These are phyloP conservation scores for Butorides virescens DNA, from an alignment of 2,113 vertebrate genomes.

Conservation along the genomic window DNA sequence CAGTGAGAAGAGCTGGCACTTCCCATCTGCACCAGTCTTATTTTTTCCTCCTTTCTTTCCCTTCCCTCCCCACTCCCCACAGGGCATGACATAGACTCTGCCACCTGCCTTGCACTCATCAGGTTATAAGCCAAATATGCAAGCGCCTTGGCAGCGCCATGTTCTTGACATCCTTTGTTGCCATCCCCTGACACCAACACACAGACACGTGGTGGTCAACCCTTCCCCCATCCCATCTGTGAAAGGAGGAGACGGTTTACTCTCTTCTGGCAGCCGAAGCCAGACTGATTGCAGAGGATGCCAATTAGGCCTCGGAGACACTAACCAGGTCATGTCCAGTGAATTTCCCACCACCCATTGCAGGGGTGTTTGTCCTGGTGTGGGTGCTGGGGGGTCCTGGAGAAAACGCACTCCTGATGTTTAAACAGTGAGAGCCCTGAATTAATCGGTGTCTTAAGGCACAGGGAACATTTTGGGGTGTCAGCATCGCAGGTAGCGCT, in stretches of 20 bases:
- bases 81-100: conserved; percentile 54
- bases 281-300: background rate
- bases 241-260: conserved; percentile 26
- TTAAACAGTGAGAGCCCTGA: fast-evolving
- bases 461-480: background rate
- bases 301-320: conserved; percentile 39
- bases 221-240: conserved; percentile 60
- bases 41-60: conserved; percentile 39
- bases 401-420: fast-evolving
- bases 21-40: conserved; percentile 46
- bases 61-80: conserved; percentile 11
- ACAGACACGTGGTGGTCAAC: conserved; percentile 11
- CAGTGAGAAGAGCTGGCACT: conserved; percentile 34
- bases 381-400: background rate
- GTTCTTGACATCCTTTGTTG: conserved; percentile 57
- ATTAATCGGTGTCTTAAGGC: no score
- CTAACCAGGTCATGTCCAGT: conserved; percentile 22
- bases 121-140: conserved; percentile 60
- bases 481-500: background rate
- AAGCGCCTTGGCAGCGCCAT: background rate
- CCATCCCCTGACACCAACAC: conserved; percentile 36
- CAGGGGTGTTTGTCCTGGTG: background rate
- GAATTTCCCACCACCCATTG: background rate
- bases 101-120: conserved; percentile 55
- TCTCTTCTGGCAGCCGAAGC: conserved; percentile 30